Evolutionary conservation across 1,140 invertebrate genomes (phyloP).

Genomic region (Sweltsa coloradensis): DNA sequence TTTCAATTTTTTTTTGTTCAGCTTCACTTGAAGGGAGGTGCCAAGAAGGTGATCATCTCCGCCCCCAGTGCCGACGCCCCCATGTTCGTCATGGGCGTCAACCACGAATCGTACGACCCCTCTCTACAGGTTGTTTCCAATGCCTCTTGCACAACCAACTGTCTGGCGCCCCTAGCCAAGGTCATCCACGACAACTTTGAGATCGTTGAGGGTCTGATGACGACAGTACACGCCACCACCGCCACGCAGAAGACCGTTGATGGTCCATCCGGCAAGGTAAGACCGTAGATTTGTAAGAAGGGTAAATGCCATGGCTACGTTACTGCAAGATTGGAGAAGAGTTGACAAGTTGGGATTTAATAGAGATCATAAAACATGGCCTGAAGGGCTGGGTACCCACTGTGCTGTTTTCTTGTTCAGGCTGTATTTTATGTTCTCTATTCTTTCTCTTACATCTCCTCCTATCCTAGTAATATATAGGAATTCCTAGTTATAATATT

Average conservation of each 20-base stretch:
- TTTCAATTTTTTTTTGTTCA: slow-evolving; percentile 22
- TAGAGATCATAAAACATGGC: no score
- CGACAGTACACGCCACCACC: slow-evolving; percentile 57
- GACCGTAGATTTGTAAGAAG: no score
- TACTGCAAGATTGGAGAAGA: no score
- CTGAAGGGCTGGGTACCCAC: no score
- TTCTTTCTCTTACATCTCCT: no score
- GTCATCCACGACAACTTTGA: slow-evolving; percentile 57
- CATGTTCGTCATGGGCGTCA: slow-evolving; percentile 58
- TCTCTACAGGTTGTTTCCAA: slow-evolving; percentile 43
- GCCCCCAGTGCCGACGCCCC: slow-evolving; percentile 60
- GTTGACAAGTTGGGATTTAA: no score
- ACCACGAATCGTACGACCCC: slow-evolving; percentile 42
- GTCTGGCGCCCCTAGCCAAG: slow-evolving; percentile 57
- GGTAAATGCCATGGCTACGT: no score
- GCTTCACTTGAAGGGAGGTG: slow-evolving; percentile 47
- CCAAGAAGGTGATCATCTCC: slow-evolving; percentile 58
- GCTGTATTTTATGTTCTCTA: no score
- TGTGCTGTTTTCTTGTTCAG: no score
- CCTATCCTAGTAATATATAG: no score
- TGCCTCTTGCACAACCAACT: slow-evolving; percentile 65
- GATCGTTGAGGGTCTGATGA: slow-evolving; percentile 61
- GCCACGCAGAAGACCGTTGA: slow-evolving; percentile 67
- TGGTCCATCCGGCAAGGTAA: slow-evolving; percentile 33
- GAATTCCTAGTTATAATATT: no score